Percentiles rank a stretch among this genome's conserved stretches.
Evolutionary conservation across 2,888 invertebrate species (phyloP).

Genomic region (Odontomyia ornata): DNA sequence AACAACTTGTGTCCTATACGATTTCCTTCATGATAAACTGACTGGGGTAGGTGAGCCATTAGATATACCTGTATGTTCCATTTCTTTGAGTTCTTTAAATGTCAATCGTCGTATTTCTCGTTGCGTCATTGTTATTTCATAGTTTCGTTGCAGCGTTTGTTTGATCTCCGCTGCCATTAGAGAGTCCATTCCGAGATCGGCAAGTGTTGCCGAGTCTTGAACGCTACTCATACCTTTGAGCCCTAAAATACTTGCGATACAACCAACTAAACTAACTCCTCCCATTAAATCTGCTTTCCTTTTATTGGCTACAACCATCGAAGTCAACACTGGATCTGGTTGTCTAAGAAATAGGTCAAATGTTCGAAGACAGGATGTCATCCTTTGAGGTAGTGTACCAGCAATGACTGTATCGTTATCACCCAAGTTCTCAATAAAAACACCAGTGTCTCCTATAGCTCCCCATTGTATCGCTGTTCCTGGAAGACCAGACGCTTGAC

Average conservation of each 20-base stretch:
- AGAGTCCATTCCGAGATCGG: slow-evolving; percentile 97
- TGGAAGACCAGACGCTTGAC: slow-evolving; percentile 84
- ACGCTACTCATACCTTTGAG: slow-evolving; percentile 87
- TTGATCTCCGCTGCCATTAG: slow-evolving; percentile 99
- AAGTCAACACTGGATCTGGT: slow-evolving; percentile 81
- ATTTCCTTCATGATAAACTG: slow-evolving; percentile 53
- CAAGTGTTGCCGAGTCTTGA: slow-evolving; percentile 79
- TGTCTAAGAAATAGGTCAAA: slow-evolving; percentile 92
- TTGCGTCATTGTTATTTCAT: slow-evolving; percentile 88
- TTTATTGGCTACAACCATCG: slow-evolving; percentile 90
- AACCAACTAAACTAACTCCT: slow-evolving; percentile 75
- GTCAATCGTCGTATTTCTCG: slow-evolving; percentile 90
- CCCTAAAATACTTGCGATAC: slow-evolving; percentile 88
- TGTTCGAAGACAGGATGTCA: slow-evolving; percentile 89
- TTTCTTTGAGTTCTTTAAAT: slow-evolving; percentile 76
- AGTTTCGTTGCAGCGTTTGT: slow-evolving; percentile 91
- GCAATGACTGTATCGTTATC: slow-evolving; percentile 91
- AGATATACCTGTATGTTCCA: slow-evolving; percentile 54
- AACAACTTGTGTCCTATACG: slow-evolving; percentile 66
- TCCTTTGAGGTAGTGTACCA: slow-evolving; percentile 95
- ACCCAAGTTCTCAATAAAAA: slow-evolving; percentile 89
- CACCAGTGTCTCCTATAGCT: slow-evolving; percentile 96
- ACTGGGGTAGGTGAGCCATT: slow-evolving; percentile 53
- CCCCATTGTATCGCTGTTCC: slow-evolving; percentile 98
- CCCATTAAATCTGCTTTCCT: slow-evolving; percentile 69